Percentiles rank a stretch among this genome's conserved stretches.
Evolutionary conservation across 2,888 invertebrate species (phyloP).

Genomic region (Allacma fusca): DNA sequence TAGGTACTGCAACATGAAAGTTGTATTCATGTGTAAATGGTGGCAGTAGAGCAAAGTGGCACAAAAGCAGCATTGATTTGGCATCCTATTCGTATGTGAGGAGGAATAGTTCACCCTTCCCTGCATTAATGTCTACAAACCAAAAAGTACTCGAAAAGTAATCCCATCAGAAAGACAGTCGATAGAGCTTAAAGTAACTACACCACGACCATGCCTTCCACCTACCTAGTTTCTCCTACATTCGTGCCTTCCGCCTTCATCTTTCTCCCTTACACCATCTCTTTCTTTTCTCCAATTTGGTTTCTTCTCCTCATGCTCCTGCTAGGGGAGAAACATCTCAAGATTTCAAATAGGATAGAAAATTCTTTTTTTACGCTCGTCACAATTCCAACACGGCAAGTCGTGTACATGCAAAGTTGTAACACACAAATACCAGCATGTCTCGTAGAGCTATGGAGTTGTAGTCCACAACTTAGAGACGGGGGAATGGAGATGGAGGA

Average conservation of each 20-base stretch:
- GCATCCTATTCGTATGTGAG: background rate
- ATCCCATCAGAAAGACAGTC: constrained; percentile 28
- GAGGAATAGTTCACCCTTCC: background rate
- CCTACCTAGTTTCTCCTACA: constrained; percentile 39
- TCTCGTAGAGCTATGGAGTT: background rate
- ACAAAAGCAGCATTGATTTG: constrained; percentile 26
- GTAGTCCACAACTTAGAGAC: background rate
- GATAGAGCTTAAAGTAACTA: constrained; percentile 40
- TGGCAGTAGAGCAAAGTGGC: constrained; percentile 2
- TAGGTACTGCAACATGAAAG: background rate
- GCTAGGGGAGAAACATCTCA: background rate
- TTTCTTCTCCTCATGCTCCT: constrained; percentile 12
- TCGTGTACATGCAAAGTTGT: background rate
- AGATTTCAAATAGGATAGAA: no score
- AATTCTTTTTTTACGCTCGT: constrained; percentile 9
- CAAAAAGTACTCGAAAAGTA: constrained; percentile 22
- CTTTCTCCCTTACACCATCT: constrained; percentile 33
- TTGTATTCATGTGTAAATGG: background rate
- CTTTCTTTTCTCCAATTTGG: background rate
- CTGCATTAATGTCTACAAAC: constrained; percentile 28
- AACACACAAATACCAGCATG: background rate
- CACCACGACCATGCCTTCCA: constrained; percentile 30
- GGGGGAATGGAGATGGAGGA: background rate
- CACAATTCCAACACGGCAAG: constrained; percentile 4
- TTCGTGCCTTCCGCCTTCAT: constrained; percentile 42